A percentile compares a stretch with the other conserved stretches of the same genome.
Conservation (phyloP, 2,113 vertebrate species). For the Scatophagus argus region DNA sequence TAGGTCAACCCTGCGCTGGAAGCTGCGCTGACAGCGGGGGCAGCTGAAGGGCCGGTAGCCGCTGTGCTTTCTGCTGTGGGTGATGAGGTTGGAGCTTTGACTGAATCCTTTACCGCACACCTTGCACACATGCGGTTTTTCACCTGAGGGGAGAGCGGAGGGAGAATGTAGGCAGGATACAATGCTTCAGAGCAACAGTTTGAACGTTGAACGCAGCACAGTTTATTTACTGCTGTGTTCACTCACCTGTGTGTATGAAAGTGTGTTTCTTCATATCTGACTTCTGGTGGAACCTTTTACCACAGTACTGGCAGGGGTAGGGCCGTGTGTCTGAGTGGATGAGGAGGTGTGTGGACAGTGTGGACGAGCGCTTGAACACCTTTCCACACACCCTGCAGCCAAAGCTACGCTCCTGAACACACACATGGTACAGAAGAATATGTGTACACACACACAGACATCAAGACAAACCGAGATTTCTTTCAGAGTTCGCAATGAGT, state of each 20-base stretch:
- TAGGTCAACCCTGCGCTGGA: conserved; percentile 82
- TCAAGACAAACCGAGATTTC: not conserved
- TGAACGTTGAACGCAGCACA: not conserved
- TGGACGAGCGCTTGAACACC: conserved; percentile 81
- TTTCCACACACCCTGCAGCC: conserved; percentile 84
- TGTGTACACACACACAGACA: conserved; percentile 2
- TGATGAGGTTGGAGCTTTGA: conserved; percentile 87
- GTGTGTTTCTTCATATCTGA: conserved; percentile 90
- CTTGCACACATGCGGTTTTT: conserved; percentile 87
- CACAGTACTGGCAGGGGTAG: conserved; percentile 86
- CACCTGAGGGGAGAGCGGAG: conserved; percentile 67
- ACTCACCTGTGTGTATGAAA: conserved; percentile 86
- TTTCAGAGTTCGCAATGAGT: not conserved
- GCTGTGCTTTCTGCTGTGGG: conserved; percentile 86
- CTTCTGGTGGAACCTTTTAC: conserved; percentile 87
- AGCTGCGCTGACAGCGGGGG: conserved; percentile 69
- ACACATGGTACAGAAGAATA: not conserved
- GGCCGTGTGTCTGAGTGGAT: conserved; percentile 87
- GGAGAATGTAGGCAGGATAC: not conserved
- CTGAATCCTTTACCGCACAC: conserved; percentile 86
- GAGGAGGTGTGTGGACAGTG: conserved; percentile 81
- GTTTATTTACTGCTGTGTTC: not conserved
- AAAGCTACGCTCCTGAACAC: conserved; percentile 82
- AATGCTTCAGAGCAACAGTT: not conserved
- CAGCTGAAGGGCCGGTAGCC: conserved; percentile 82